phyloP scores from a whole-genome alignment of 2,888 invertebrate genomes.

The Drosophila rellima region DNA sequence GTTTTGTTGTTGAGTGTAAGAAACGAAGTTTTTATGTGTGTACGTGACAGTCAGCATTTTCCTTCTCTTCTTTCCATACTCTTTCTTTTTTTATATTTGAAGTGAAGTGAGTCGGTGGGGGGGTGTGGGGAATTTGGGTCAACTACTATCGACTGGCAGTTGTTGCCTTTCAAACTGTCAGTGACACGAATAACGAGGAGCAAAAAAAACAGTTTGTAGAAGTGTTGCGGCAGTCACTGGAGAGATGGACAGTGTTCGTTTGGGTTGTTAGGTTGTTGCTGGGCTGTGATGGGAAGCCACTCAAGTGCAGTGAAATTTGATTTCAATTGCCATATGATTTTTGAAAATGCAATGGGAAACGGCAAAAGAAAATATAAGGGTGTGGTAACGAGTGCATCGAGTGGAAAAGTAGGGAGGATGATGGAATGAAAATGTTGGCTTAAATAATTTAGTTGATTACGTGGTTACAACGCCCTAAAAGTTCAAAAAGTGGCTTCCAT shows the following conservation, averaged over 20 bases:
- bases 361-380: background rate
- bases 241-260: constrained; percentile 49
- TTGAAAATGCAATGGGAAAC: constrained; percentile 32
- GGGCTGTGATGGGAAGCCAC: constrained; percentile 40
- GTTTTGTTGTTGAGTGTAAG: constrained; percentile 33
- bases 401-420: background rate
- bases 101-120: constrained; percentile 5
- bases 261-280: constrained; percentile 12
- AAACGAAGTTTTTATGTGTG: constrained; percentile 33
- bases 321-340: constrained; percentile 71
- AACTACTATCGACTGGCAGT: constrained; percentile 76
- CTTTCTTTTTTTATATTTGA: background rate
- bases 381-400: constrained; percentile 5
- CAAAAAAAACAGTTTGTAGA: constrained; percentile 26
- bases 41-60: constrained; percentile 60
- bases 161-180: constrained; percentile 65
- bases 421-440: constrained; percentile 28
- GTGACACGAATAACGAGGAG: constrained; percentile 35
- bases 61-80: background rate
- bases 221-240: constrained; percentile 60
- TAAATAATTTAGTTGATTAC: constrained; percentile 53
- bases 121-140: constrained; percentile 63
- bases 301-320: constrained; percentile 72
- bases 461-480: constrained; percentile 20
- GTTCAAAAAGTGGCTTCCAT: background rate